Percentiles rank a stretch among this genome's conserved stretches.
These are phyloP conservation scores for Tiliacea citrago DNA, from an alignment of 2,888 invertebrate genomes.

Conservation along the genomic window DNA sequence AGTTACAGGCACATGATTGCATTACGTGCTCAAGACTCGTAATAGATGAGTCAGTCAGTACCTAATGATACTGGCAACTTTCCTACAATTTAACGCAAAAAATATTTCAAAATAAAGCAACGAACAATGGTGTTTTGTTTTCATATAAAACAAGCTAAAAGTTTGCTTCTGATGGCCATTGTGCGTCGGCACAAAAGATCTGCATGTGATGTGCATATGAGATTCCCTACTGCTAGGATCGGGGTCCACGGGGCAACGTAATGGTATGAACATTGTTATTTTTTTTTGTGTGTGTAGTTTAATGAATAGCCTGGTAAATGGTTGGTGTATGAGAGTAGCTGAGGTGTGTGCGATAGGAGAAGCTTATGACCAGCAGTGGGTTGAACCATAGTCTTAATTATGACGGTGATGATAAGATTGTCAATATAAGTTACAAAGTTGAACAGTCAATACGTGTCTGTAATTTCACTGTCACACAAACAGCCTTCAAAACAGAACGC, in stretches of 20 bases:
- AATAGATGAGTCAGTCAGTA: background rate
- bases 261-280: background rate
- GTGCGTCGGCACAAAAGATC: slow-evolving; percentile 69
- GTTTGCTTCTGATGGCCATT: slow-evolving; percentile 73
- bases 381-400: no score
- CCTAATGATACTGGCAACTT: no score
- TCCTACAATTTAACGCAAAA: slow-evolving; percentile 32
- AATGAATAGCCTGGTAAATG: no score
- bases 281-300: no score
- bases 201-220: slow-evolving; percentile 68
- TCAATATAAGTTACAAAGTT: background rate
- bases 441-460: no score
- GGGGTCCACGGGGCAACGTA: slow-evolving; percentile 1
- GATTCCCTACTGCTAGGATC: slow-evolving; percentile 34
- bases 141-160: no score
- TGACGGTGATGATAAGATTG: no score
- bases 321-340: no score
- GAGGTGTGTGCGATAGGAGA: no score
- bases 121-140: slow-evolving; percentile 70
- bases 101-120: slow-evolving; percentile 53
- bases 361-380: no score
- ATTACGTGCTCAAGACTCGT: background rate
- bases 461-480: background rate
- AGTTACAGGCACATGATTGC: no score
- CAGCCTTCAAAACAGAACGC: background rate